A percentile compares a stretch with the other conserved stretches of the same genome.
Evolutionary conservation across 2,113 vertebrate genomes (phyloP).

Genomic region (Mastomys coucha): DNA sequence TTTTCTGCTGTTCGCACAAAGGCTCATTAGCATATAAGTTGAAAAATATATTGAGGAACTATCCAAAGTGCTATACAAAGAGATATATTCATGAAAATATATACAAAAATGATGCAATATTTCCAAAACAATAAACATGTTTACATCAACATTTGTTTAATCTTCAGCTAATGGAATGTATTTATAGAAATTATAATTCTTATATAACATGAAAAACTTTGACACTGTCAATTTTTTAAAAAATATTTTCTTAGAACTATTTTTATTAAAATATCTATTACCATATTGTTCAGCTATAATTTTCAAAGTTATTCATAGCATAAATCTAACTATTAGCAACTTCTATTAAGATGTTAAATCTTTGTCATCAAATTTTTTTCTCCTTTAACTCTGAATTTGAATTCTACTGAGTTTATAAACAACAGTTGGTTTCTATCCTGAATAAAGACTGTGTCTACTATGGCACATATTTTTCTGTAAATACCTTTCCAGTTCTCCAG

Average conservation of each 20-base stretch:
- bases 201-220: background rate
- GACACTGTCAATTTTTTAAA: background rate
- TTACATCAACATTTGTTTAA: background rate
- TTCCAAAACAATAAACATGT: background rate
- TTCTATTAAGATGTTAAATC: background rate
- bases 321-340: background rate
- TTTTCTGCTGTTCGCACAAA: background rate
- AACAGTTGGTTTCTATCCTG: background rate
- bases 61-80: background rate
- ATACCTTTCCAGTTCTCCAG: background rate
- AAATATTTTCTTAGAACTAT: background rate
- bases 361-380: background rate
- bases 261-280: slow-evolving; percentile 8
- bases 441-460: slow-evolving; percentile 1
- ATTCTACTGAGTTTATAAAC: slow-evolving; percentile 9
- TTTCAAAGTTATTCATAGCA: background rate
- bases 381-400: background rate
- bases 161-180: background rate
- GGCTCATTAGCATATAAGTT: background rate
- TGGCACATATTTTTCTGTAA: background rate
- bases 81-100: background rate
- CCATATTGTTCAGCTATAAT: background rate
- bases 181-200: background rate
- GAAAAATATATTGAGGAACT: background rate
- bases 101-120: background rate